phyloP scores from a whole-genome alignment of 2,113 vertebrate species.

The Cyanoderma ruficeps region DNA sequence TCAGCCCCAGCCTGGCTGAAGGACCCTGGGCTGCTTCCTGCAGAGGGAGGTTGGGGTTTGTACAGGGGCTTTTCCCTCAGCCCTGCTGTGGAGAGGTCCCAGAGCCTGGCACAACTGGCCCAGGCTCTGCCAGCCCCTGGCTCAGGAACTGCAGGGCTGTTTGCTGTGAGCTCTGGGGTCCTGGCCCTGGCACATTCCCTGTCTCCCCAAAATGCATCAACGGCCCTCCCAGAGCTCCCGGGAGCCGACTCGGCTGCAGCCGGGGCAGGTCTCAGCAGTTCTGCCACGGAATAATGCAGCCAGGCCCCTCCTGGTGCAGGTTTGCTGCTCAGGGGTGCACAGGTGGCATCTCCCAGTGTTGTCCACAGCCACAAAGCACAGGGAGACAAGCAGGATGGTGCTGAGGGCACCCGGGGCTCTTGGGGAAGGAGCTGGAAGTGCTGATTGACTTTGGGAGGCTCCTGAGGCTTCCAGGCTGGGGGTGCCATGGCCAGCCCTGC shows the following conservation, averaged over 20 bases:
- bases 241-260: not conserved
- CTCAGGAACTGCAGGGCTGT: fast-evolving
- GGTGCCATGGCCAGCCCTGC: not conserved
- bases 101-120: fast-evolving
- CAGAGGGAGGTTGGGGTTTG: not conserved
- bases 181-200: not conserved
- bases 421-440: not conserved
- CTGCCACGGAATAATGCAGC: fast-evolving
- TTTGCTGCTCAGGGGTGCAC: not conserved
- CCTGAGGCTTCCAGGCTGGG: fast-evolving
- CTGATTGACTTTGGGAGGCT: not conserved
- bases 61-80: not conserved
- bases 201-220: not conserved
- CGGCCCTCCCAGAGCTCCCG: not conserved
- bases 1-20: not conserved
- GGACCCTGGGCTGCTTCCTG: not conserved
- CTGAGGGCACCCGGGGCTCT: not conserved
- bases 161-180: not conserved
- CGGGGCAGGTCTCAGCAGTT: not conserved
- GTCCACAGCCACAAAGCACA: not conserved
- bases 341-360: not conserved
- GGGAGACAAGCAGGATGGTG: not conserved
- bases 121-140: not conserved
- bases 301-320: fast-evolving
- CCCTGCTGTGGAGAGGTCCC: fast-evolving